Base-by-base conservation (phyloP, 2,888 invertebrate species). In the Drosophila merina region DNA sequence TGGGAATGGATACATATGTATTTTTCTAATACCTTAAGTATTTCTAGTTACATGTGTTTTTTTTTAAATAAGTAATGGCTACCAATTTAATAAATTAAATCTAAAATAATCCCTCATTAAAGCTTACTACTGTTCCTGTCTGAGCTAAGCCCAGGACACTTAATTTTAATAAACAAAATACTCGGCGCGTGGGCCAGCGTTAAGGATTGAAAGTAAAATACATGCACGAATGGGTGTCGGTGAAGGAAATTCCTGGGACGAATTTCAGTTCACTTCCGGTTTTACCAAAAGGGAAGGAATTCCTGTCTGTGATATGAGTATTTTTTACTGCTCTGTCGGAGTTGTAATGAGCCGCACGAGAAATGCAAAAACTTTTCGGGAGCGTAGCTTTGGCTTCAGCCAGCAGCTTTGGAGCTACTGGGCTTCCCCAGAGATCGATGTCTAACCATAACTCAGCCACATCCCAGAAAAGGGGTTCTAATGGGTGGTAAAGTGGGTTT, bases 291-390 rank as follows among this genome's bases (percentile, higher is more conserved):
- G 47, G 12, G 36, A 14, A 51, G 47, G 30, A 52, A 62, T 6
- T 56, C 44, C 51, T 49, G 57, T 71, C 52, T 63, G 44, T 25
- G 66, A 50, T 68, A 59, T 70, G 51, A 28, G 58, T 47, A 62
- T 58, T 62, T 55, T 75, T 81, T 71, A 71, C 74, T 48, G 74
- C 74, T 71, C 72, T 52, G 72, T 48, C 78, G 71, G 69, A 77
- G 87, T 85, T 82, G 82, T 82, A 87, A 82, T 87, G 82, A 82
- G 86, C 74, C 86, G 82, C 82, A 74, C 72, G 82, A 85, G 82
- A 87, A 81, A 82, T 87, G 86, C 81, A 76, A 74, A 87, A 82
- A 82, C 72, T 82, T 84, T 70, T 31, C 28, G 33, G 54, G 55
- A 57, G 54, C 52, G 28, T 12, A 40, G 59, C 59, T 40, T 40